Evolutionary conservation across 2,113 vertebrate genomes (phyloP), one percentile per base, ranked within the genome.

Genomic region (Anguilla japonica): DNA sequence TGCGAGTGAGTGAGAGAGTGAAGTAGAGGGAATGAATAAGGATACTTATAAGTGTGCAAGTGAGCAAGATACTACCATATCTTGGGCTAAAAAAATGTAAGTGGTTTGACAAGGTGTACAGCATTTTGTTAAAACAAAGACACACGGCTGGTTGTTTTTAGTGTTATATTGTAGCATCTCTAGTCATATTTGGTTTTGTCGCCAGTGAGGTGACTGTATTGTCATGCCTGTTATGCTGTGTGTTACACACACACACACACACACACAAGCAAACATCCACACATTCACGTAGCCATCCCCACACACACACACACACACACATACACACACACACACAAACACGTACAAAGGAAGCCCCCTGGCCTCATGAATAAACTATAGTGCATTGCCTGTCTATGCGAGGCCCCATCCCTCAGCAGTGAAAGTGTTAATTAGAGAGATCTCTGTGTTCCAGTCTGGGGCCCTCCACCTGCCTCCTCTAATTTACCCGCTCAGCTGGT

Each of bases 291-390:
- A 26, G 20, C 4, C 20, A 4, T 22, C 2, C 5, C 71, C 81
- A 84, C 40, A 40, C 29, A 83, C 14, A 46, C 71, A 57, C 67
- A 75, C 26, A 83, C 50, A 43, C 41, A 56, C 16, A 26, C 78
- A 67, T 22, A 84, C 39, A 84, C 29, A 79, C 63, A 56, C 80
- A 71, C 80, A 50, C 50, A 34, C 57, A 50, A 79, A 83, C 41
- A 81, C 40, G 67, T 46, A 50, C 18, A 60, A 18, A 18, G 46
- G 29, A 29, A 34, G 43, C 14, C 11, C 43, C 20, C 40, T 26
- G 22, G 0, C 40, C 84, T 88, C 84, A 88, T 88, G 84, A 85
- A 88, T 86, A 86, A 83, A 82, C 39, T 56, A 78, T 56, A 86
- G 50, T 79, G 71, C 71, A 46, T 79, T 41, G 81, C 63, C 84